phyloP scores from a whole-genome alignment of 2,113 vertebrate genomes.

The Budorcas taxicolor region DNA sequence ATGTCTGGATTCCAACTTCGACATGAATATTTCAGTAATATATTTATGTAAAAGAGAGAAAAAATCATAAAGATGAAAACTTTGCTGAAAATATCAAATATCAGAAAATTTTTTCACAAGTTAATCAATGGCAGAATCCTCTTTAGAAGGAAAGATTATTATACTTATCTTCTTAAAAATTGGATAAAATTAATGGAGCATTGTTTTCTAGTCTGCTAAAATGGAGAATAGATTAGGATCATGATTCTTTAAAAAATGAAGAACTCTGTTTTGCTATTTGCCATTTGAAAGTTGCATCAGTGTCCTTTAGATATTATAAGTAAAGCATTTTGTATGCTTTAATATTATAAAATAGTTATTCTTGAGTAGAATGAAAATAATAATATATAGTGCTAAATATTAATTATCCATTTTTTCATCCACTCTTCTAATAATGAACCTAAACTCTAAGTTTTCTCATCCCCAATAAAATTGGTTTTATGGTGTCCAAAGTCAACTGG shows the following conservation, averaged over 20 bases:
- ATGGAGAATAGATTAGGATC: not conserved
- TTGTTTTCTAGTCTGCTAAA: not conserved
- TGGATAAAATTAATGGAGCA: not conserved
- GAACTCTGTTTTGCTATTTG: not conserved
- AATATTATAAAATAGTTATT: not conserved
- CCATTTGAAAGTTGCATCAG: not conserved
- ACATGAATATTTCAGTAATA: not conserved
- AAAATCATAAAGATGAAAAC: not conserved
- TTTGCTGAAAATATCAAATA: not conserved
- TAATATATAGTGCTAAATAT: not conserved
- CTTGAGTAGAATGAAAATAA: not conserved
- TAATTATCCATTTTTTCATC: not conserved
- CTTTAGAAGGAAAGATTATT: not conserved
- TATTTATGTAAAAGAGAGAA: not conserved
- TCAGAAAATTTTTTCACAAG: not conserved
- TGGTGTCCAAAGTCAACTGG: not conserved
- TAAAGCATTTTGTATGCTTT: not conserved
- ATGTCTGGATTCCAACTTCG: not conserved
- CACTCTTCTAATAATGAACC: not conserved
- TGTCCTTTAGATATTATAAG: not conserved
- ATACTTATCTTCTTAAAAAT: not conserved
- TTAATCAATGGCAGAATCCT: not conserved
- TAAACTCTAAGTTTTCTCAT: not conserved
- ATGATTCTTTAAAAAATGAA: not conserved
- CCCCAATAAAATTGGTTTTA: not conserved